phyloP scores from a whole-genome alignment of 2,113 vertebrate species.

The Oenanthe melanoleuca region DNA sequence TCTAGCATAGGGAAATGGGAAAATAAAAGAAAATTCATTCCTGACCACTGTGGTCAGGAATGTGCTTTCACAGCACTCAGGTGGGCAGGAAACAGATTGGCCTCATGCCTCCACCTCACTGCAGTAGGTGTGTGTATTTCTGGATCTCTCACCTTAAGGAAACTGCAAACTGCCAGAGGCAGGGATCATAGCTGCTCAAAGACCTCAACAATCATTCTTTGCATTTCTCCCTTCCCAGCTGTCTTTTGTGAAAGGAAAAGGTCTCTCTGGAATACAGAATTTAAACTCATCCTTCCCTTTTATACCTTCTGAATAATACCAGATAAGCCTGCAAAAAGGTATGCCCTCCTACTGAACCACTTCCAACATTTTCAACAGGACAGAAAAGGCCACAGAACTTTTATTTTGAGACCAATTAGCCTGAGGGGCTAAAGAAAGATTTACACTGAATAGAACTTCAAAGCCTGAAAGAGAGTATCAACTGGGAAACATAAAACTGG shows the following conservation, averaged over 20 bases:
- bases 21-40: neutral
- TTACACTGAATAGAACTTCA: neutral
- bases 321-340: neutral
- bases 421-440: neutral
- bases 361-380: neutral
- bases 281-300: neutral
- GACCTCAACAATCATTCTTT: neutral
- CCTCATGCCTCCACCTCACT: neutral
- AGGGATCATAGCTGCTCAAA: neutral
- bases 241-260: neutral
- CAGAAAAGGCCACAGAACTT: neutral
- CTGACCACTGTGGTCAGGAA: neutral
- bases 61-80: neutral
- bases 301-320: neutral
- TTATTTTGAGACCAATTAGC: neutral
- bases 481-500: neutral
- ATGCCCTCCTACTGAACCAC: neutral
- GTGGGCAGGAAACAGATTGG: neutral
- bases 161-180: neutral
- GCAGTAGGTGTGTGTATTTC: neutral
- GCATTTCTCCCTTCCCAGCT: neutral
- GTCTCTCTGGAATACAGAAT: neutral
- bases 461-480: neutral
- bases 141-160: neutral
- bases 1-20: fast-evolving